Evolutionary conservation across 1,140 invertebrate species (phyloP).

Genomic region (Callitettix versicolor): DNA sequence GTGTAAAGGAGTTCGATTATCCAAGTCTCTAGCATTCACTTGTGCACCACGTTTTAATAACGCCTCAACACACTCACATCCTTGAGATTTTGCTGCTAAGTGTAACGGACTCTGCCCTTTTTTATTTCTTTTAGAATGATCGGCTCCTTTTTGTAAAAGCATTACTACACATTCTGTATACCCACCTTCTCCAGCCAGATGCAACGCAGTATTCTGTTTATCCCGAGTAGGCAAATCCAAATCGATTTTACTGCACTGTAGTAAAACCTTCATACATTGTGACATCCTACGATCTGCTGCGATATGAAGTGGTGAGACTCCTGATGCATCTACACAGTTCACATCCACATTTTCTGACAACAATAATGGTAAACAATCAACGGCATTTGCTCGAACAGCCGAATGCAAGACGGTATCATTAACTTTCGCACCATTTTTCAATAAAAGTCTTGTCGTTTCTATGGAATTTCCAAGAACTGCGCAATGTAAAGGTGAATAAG

Average conservation of each 20-base stretch:
- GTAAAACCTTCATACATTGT: slow-evolving; percentile 43
- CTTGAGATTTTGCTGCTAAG: slow-evolving; percentile 60
- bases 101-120: slow-evolving; percentile 68
- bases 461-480: slow-evolving; percentile 67
- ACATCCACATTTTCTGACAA: slow-evolving; percentile 56
- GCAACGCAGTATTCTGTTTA: slow-evolving; percentile 50
- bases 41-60: slow-evolving; percentile 59
- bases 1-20: slow-evolving; percentile 64
- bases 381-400: slow-evolving; percentile 59
- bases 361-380: slow-evolving; percentile 60
- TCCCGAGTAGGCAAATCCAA: slow-evolving; percentile 23
- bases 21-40: slow-evolving; percentile 62
- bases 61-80: slow-evolving; percentile 63
- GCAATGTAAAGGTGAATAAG: slow-evolving; percentile 65
- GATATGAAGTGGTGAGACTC: slow-evolving; percentile 64
- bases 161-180: slow-evolving; percentile 54
- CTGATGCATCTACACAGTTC: slow-evolving; percentile 54
- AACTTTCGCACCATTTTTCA: slow-evolving; percentile 49
- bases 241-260: slow-evolving; percentile 20
- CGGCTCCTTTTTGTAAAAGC: slow-evolving; percentile 59
- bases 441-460: slow-evolving; percentile 56
- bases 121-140: slow-evolving; percentile 56
- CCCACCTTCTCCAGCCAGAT: slow-evolving; percentile 65
- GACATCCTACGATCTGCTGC: slow-evolving; percentile 60
- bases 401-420: slow-evolving; percentile 68